Evolutionary conservation across 2,113 vertebrate genomes (phyloP).

Genomic region (human): DNA sequence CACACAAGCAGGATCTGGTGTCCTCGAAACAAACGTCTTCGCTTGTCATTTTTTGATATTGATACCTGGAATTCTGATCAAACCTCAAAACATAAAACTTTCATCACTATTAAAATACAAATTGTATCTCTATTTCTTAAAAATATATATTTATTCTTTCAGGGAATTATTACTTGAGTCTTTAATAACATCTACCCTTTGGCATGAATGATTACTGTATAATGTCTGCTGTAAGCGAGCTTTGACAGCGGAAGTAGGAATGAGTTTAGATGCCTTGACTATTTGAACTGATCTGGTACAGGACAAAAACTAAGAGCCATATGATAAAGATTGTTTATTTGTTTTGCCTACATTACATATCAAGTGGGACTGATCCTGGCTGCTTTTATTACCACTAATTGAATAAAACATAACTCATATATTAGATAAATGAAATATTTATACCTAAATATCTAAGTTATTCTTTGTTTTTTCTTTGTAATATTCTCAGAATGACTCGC

Average conservation of each 20-base stretch:
- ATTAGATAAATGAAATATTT: neutral
- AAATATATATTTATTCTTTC: neutral
- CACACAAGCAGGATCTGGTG: neutral
- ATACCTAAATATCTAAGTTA: neutral
- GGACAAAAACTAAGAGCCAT: neutral
- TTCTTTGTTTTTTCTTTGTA: neutral
- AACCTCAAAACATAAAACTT: neutral
- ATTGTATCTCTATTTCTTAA: neutral
- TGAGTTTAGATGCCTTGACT: neutral
- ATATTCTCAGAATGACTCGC: neutral
- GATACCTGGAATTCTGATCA: neutral
- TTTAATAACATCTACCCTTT: neutral
- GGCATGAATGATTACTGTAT: neutral
- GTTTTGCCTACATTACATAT: neutral
- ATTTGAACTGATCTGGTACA: neutral
- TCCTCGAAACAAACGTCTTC: neutral
- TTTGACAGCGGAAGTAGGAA: neutral
- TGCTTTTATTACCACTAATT: slow-evolving; percentile 13
- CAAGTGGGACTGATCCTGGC: neutral
- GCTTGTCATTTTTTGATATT: neutral
- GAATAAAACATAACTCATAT: neutral
- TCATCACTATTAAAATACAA: neutral
- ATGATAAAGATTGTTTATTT: neutral
- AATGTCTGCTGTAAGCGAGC: neutral
- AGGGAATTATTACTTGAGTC: neutral